Conservation (phyloP, 2,797 vertebrate species). For the Smutsia temminckii region DNA sequence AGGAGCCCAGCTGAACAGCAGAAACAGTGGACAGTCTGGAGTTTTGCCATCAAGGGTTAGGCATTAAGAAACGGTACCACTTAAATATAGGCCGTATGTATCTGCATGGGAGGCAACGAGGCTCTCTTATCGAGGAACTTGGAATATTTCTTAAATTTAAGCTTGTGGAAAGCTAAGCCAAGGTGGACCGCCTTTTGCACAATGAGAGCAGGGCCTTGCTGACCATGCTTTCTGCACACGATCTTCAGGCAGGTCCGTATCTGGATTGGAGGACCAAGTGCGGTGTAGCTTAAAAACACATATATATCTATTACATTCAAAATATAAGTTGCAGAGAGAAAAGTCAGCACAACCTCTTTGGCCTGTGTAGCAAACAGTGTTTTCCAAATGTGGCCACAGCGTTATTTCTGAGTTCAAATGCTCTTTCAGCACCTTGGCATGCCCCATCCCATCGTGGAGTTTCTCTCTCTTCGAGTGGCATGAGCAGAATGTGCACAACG, state of each 20-base stretch:
- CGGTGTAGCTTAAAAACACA: neutral
- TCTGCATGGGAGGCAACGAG: neutral
- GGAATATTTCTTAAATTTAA: neutral
- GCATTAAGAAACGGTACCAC: neutral
- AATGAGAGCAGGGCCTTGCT: neutral
- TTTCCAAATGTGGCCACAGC: neutral
- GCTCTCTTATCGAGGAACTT: too few species aligned
- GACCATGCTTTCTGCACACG: rapidly evolving
- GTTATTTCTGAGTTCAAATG: neutral
- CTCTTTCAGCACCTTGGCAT: neutral
- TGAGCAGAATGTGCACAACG: neutral
- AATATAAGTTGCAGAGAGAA: neutral
- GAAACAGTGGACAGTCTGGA: neutral
- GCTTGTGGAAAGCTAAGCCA: neutral
- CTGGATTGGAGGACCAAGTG: neutral
- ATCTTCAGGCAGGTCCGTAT: too few species aligned
- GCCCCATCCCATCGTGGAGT: neutral
- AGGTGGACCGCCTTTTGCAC: neutral
- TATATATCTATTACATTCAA: neutral
- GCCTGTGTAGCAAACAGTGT: neutral
- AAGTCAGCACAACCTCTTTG: neutral
- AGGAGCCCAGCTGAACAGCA: neutral
- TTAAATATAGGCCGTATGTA: neutral
- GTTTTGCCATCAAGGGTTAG: too few species aligned
- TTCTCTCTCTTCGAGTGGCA: neutral